Base-by-base conservation (phyloP, 2,797 vertebrate species). In the Brachymystax lenok region DNA sequence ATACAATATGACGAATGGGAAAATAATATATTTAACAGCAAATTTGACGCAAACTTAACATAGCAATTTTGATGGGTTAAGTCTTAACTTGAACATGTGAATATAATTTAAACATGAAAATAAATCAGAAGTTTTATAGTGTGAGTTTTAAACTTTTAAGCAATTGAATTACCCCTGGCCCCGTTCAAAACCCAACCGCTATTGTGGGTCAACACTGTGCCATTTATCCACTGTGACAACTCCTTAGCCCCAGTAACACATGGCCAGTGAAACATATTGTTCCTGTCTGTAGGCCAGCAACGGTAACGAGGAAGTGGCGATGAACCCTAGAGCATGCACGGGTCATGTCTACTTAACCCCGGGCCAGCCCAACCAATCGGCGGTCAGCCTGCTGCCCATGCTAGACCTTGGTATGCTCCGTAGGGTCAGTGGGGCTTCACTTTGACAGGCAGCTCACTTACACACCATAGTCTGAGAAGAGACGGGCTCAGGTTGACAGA, bases 331-430 rank as follows among this genome's bases (percentile, higher is more conserved):
- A 93, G 85, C 91, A 83, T 3, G 0, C 74, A 59, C 80, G 76
- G 94, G 93, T 95, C 93, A 83, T 91, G 92, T 94, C 93, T 93
- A 92, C 93, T 95, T 95, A 95, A 94, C 93, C 87, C 92, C 82
- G 78, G 19, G 54, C 30, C 21, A 14, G 56, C 79, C 83, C 85
- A 82, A 89, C 93, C 92, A 94, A 94, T 95, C 91, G 91, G 85
- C 87, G 87, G 91, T 91, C 87, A 88, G 89, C 81, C 77, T 71
- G 82, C 76, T 73, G 89, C 87, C 88, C 87, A 85, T 84, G 82
- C 87, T 82, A 82, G 90, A 89, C 84, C 91, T 13, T 79, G 81
- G 80, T 87, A 33, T 88, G 88, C 90, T 90, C 85, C 83, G 88
- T 84, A 67, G 86, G 91, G 91, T 92, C 90, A 91, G 10, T 7